Percentiles rank a stretch among this genome's conserved stretches.
These are phyloP conservation scores for Drosophila demipolita DNA, from an alignment of 2,888 invertebrate genomes.

Conservation along the genomic window DNA sequence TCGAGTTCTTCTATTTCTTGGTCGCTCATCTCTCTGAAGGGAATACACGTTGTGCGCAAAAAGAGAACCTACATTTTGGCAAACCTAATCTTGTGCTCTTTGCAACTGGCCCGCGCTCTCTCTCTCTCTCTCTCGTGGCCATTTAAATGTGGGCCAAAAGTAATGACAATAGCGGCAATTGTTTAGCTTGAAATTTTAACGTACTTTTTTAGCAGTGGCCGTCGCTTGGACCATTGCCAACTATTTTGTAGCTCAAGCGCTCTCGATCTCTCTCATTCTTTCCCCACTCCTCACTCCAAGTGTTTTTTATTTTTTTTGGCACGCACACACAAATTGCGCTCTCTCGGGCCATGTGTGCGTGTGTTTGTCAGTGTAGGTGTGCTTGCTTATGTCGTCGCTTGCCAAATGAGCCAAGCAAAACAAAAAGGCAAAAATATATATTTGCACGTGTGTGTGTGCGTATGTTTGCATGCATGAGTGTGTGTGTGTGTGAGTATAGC, in stretches of 20 bases:
- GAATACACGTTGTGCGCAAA: conserved; percentile 41
- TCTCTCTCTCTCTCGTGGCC: conserved; percentile 42
- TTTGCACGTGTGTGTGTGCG: conserved; percentile 8
- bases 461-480: conserved; percentile 2
- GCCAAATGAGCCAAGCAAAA: conserved; percentile 78
- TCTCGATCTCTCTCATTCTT: conserved; percentile 25
- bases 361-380: conserved; percentile 34
- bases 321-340: conserved; percentile 32
- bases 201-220: conserved; percentile 37
- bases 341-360: conserved; percentile 36
- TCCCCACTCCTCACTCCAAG: background rate
- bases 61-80: conserved; percentile 33
- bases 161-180: conserved; percentile 77
- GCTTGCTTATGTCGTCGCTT: conserved; percentile 50
- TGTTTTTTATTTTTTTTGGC: conserved; percentile 6
- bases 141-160: conserved; percentile 76
- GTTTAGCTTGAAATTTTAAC: conserved; percentile 59
- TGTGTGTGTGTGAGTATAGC: conserved; percentile 20
- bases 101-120: conserved; percentile 22
- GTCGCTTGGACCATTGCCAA: conserved; percentile 58
- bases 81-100: conserved; percentile 38
- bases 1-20: conserved; percentile 17
- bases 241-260: conserved; percentile 19
- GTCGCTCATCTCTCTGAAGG: conserved; percentile 46
- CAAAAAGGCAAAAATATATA: conserved; percentile 73